phyloP scores from a whole-genome alignment of 2,797 vertebrate genomes.

The Brotula barbata region DNA sequence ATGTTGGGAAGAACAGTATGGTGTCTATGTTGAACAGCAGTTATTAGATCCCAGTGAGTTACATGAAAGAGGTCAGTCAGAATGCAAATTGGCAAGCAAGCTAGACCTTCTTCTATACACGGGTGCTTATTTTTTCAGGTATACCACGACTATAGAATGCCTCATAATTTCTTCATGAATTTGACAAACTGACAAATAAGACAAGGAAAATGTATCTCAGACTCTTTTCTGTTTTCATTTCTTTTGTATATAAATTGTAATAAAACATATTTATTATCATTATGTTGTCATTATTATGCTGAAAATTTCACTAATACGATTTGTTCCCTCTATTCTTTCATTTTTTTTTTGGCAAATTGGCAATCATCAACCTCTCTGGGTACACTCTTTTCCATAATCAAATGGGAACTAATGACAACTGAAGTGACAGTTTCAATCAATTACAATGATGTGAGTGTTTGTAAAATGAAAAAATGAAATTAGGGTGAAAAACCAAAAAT shows the following conservation, averaged over 20 bases:
- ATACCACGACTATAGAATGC: too few relatives aligned
- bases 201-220: too few relatives aligned
- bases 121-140: too few relatives aligned
- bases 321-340: too few relatives aligned
- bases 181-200: too few relatives aligned
- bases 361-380: background rate
- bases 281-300: too few relatives aligned
- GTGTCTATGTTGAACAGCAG: conserved; percentile 43
- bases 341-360: background rate
- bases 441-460: conserved; percentile 42
- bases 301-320: too few relatives aligned
- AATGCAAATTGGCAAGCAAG: background rate
- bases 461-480: conserved; percentile 47
- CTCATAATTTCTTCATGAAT: too few relatives aligned
- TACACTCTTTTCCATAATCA: conserved; percentile 28
- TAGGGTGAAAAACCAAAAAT: conserved; percentile 32
- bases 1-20: conserved; percentile 42
- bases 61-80: conserved; percentile 27
- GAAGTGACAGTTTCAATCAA: conserved; percentile 28
- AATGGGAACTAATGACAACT: conserved; percentile 39
- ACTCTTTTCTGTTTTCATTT: too few relatives aligned
- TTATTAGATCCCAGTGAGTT: conserved; percentile 46
- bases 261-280: too few relatives aligned
- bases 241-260: too few relatives aligned
- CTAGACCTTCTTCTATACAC: too few relatives aligned